These are phyloP conservation scores for Proterorhinus semilunaris DNA, from an alignment of 2,113 vertebrate genomes.

Conservation along the genomic window DNA sequence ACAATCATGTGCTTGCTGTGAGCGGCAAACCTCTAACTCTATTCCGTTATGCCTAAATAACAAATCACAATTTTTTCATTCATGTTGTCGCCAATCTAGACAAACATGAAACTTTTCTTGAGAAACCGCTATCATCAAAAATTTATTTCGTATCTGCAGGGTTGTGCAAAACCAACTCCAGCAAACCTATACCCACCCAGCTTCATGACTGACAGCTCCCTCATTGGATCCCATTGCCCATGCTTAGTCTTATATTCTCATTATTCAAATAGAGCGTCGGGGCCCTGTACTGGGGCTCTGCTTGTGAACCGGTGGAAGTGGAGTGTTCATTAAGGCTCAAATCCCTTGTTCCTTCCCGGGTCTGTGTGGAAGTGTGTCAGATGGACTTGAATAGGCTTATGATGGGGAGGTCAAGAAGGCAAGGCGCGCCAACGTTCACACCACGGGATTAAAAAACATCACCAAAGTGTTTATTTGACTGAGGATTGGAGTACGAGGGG, in stretches of 20 bases:
- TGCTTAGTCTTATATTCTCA: constrained; percentile 61
- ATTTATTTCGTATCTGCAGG: too few relatives aligned
- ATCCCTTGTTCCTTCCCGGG: constrained; percentile 66
- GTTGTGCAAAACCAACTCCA: too few relatives aligned
- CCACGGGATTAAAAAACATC: constrained; percentile 50
- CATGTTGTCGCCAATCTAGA: too few relatives aligned
- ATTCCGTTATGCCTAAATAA: too few relatives aligned
- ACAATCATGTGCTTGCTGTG: too few relatives aligned
- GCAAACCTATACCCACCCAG: constrained; percentile 24
- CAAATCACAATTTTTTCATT: too few relatives aligned
- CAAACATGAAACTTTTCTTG: too few relatives aligned
- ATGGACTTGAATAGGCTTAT: constrained; percentile 69
- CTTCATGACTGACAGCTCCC: constrained; percentile 58
- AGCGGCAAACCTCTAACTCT: too few relatives aligned
- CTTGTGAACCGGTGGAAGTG: constrained; percentile 51
- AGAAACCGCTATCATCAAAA: too few relatives aligned
- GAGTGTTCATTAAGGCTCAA: constrained; percentile 67
- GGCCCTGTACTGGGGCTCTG: constrained; percentile 37
- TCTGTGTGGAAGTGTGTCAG: constrained; percentile 66
- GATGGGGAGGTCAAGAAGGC: constrained; percentile 70
- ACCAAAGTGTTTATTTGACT: constrained; percentile 17
- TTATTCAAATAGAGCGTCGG: constrained; percentile 59
- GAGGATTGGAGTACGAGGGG: constrained; percentile 5
- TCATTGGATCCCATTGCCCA: constrained; percentile 53
- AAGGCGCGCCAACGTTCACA: constrained; percentile 48